phyloP scores from a whole-genome alignment of 2,797 vertebrate genomes.

The Microhierax caerulescens region DNA sequence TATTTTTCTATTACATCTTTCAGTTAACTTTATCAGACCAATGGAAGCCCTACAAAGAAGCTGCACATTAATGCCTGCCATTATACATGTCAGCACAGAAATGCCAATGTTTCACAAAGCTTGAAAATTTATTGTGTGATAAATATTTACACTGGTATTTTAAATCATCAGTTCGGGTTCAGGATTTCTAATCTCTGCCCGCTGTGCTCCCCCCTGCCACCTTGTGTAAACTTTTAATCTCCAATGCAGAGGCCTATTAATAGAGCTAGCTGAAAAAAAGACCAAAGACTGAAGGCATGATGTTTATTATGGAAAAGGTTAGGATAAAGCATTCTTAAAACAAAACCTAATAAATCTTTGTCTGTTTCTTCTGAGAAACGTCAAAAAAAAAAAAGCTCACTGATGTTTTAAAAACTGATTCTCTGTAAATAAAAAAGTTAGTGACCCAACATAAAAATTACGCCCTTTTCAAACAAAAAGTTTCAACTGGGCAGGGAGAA shows the following conservation, averaged over 20 bases:
- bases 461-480: not conserved
- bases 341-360: not conserved
- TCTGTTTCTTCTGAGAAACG: not conserved
- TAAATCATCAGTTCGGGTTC: not conserved
- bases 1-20: not conserved
- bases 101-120: not conserved
- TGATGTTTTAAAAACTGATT: not conserved
- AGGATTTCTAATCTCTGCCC: not conserved
- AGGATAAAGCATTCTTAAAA: not conserved
- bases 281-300: not conserved
- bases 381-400: not conserved
- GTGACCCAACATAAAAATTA: not conserved
- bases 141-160: not conserved
- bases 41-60: not conserved
- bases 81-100: not conserved
- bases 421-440: not conserved
- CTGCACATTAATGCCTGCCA: not conserved
- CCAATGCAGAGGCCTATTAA: constrained; percentile 14
- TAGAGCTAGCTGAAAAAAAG: not conserved
- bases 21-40: not conserved
- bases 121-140: not conserved
- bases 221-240: constrained; percentile 53
- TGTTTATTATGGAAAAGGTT: not conserved
- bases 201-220: not conserved
- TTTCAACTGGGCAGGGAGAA: not conserved